phyloP scores from a whole-genome alignment of 2,113 vertebrate genomes.

The Sapayoa aenigma region DNA sequence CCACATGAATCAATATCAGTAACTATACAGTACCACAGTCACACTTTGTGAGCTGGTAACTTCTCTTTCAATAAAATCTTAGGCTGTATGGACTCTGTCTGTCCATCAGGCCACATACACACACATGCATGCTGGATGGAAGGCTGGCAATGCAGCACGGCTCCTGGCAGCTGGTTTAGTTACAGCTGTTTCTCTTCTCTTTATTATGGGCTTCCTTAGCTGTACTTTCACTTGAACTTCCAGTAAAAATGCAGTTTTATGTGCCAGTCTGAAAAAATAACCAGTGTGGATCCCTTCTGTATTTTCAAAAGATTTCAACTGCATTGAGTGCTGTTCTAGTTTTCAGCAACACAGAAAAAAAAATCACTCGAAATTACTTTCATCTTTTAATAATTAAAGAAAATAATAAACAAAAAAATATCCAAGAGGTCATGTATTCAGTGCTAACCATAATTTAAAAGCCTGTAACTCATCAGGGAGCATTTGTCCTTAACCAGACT shows the following conservation, averaged over 20 bases:
- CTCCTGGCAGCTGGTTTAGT: neutral
- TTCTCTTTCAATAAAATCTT: neutral
- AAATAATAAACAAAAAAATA: neutral
- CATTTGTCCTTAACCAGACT: neutral
- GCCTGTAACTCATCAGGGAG: neutral
- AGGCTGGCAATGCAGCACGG: neutral
- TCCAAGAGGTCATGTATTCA: neutral
- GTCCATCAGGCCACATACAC: neutral
- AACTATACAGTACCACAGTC: neutral
- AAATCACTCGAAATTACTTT: neutral
- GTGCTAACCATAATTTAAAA: neutral
- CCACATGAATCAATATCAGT: neutral
- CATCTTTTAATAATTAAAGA: neutral
- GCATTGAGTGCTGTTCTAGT: neutral
- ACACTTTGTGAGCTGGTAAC: neutral
- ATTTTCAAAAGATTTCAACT: neutral
- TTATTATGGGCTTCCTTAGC: neutral
- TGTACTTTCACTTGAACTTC: neutral
- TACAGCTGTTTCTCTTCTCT: neutral
- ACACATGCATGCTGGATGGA: rapidly evolving
- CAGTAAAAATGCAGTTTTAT: neutral
- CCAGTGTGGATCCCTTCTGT: neutral
- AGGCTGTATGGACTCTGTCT: neutral
- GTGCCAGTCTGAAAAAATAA: neutral
- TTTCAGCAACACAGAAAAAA: neutral